phyloP scores from a whole-genome alignment of 2,797 vertebrate genomes.

The Alcedo atthis region DNA sequence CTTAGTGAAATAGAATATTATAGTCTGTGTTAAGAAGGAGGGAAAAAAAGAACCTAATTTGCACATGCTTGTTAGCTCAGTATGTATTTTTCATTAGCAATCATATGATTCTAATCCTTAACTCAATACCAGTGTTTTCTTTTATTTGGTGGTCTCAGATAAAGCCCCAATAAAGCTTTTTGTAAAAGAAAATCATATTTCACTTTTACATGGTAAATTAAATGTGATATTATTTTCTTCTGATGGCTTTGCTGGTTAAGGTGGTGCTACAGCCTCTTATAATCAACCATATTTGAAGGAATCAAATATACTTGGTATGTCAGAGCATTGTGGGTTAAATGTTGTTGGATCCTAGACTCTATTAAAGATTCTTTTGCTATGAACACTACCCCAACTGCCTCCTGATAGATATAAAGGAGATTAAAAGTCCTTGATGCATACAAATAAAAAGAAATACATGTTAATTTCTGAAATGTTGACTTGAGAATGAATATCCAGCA shows the following conservation, averaged over 20 bases:
- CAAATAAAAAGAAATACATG: background rate
- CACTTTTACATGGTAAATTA: background rate
- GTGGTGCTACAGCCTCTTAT: background rate
- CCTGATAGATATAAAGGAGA: background rate
- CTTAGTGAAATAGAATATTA: conserved; percentile 64
- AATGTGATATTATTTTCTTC: background rate
- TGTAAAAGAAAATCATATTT: conserved; percentile 39
- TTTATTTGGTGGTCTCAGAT: conserved; percentile 27
- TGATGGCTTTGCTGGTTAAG: background rate
- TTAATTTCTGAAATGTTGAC: background rate
- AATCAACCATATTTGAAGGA: rapidly evolving
- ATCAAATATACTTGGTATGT: background rate
- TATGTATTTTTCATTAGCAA: conserved; percentile 64
- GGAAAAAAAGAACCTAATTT: conserved; percentile 30
- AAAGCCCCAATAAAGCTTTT: background rate
- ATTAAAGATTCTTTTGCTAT: background rate
- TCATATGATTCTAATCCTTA: conserved; percentile 53
- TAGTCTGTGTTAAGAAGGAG: conserved; percentile 25
- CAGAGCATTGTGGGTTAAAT: rapidly evolving
- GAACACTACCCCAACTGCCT: background rate
- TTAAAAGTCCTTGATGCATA: background rate
- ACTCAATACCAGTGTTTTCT: conserved; percentile 22
- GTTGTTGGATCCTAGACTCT: background rate
- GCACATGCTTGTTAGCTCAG: conserved; percentile 43
- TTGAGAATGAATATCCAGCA: background rate